Base-by-base conservation (phyloP, 2,888 invertebrate genomes). In the Baronia brevicornis region DNA sequence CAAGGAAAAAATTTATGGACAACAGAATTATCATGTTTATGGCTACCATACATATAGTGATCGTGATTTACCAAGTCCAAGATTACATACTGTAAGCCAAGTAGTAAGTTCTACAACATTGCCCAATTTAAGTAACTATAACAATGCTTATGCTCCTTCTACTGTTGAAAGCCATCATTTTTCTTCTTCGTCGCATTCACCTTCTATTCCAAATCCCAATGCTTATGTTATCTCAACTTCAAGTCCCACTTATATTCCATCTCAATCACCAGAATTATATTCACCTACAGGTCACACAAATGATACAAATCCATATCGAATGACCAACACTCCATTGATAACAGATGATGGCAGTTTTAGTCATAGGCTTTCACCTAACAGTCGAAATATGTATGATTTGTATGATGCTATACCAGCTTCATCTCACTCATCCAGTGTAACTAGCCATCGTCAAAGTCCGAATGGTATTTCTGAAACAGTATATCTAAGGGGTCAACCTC, bases 401-500 rank as follows among this genome's bases (percentile, higher is more conserved):
- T 84, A 84, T 67, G 84, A 84, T 47, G 66, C 71, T 27, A 67
- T 78, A 44, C 79, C 79, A 36, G 57, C 71, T 29, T 59, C 79
- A 27, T 71, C 80, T 6, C 79, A 77, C 48, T 50, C 75, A 26
- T 71, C 78, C 5, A 77, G 72, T 62, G 70, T 73, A 27, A 56
- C 63, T 25, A 71, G 68, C 46, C 78, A 75, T 44, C 62, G 73
- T 17, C 79, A 78, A 32, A 84, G 79, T 47, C 77, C 80, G 15
- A 73, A 66, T 48, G 70, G 69, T 28, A 43, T 65, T 46, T 60
- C 79, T 14, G 74, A 78, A 43, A 61, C 73, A 30, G 61, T 69
- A 28, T 78, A 80, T 39, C 59, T 61, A 20, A 61, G 84, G 39
- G 74, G 73, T 24, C 82, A 88, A 53, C 94, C 94, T 7, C 94